Evolutionary conservation across 2,113 vertebrate genomes (phyloP), one percentile per base, ranked within the genome.

Genomic region (Climacteris rufus): DNA sequence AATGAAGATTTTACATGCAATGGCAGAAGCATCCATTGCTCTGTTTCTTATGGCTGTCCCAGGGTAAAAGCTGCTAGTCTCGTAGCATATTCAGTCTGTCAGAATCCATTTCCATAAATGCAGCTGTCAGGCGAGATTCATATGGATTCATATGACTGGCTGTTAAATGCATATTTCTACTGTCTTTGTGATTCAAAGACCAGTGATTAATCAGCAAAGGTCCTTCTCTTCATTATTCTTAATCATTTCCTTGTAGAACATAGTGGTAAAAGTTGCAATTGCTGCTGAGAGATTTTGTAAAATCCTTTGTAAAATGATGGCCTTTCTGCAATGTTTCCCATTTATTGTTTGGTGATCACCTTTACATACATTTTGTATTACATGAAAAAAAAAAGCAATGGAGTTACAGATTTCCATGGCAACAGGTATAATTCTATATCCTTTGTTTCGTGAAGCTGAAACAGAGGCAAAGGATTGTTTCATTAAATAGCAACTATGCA

Each of bases 91-190:
- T 93, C 81, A 71, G 40, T 63, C 81, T 95, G 90, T 85, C 89
- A 77, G 83, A 89, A 90, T 66, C 33, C 30, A 81, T 94, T 96
- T 96, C 95, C 53, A 50, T 88, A 83, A 80, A 93, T 60, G 60
- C 69, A 90, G 69, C 94, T 94, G 87, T 80, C 76, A 94, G 71
- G 68, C 74, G 89, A 72, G 76, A 76, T 93, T 91, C 76, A 35
- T 87, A 47, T 24, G 52, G 60, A 82, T 91, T 72, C 21, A 0
- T 86, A 31, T 54, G 50, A 53, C 70, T 94, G 74, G 27, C 28
- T 83, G 57, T 64, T 91, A 53, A 88, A 80, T 75, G 60, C 31
- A 10, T 39, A 54, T 68, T 50, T 74, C 52, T 47, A 11, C 19
- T 66, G 37, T 7, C 11, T 82, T 87, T 83, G 25, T 63, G 47